These are phyloP conservation scores for Porites cylindrica DNA, from an alignment of 92 coral and sea anemone genomes.

Conservation along the genomic window DNA sequence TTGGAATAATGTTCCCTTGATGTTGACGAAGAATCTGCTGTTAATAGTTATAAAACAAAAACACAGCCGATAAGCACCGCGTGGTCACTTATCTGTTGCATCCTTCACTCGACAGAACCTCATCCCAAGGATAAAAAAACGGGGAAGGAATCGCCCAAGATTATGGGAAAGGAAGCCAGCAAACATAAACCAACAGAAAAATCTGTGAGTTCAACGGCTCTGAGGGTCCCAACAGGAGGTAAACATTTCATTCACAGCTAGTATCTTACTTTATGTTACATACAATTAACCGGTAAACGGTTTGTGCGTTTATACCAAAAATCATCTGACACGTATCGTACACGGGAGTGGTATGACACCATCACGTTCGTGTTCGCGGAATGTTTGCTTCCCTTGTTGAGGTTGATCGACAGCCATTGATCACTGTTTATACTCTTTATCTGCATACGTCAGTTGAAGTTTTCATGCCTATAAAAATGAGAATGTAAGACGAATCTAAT, in stretches of 20 bases:
- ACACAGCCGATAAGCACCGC: background rate
- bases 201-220: slow-evolving; percentile 22
- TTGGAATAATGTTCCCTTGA: background rate
- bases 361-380: background rate
- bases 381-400: slow-evolving; percentile 3
- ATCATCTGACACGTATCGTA: background rate
- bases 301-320: background rate
- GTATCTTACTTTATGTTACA: background rate
- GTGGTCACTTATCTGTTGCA: background rate
- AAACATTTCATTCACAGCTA: background rate
- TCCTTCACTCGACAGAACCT: slow-evolving; percentile 24
- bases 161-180: slow-evolving; percentile 54
- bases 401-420: slow-evolving; percentile 2
- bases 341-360: background rate
- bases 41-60: background rate
- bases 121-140: slow-evolving; percentile 13
- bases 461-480: background rate
- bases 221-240: slow-evolving; percentile 44
- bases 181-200: slow-evolving; percentile 39
- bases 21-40: background rate
- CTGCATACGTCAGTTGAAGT: background rate
- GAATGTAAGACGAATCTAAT: too few species aligned
- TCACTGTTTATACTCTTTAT: background rate
- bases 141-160: slow-evolving; percentile 9
- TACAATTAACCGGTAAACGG: background rate